Conservation (phyloP, 2,113 vertebrate genomes). For the Vicugna pacos region DNA sequence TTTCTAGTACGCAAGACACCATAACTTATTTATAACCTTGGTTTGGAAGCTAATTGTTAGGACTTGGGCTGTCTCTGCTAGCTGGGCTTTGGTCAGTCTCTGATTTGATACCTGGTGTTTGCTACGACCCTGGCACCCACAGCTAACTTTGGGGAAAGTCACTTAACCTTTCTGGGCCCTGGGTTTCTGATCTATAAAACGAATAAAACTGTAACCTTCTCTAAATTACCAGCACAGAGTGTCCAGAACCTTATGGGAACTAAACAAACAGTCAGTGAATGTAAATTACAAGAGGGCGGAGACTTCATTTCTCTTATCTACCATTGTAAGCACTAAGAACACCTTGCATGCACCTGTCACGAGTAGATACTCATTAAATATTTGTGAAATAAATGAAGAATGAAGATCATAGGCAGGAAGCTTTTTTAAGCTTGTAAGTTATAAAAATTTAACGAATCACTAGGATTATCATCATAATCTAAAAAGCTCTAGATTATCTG, state of each 20-base stretch:
- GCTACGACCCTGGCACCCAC: not conserved
- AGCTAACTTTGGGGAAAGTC: not conserved
- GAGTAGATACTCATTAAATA: not conserved
- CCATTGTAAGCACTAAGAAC: not conserved
- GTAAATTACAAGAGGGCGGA: not conserved
- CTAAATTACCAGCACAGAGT: not conserved
- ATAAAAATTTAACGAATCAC: not conserved
- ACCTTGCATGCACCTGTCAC: not conserved
- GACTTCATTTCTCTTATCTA: not conserved
- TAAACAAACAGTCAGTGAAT: not conserved
- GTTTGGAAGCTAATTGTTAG: not conserved
- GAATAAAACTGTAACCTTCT: not conserved
- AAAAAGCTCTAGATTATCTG: not conserved
- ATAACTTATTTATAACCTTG: not conserved
- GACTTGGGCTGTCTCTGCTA: not conserved
- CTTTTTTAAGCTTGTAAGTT: not conserved
- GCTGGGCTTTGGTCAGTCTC: not conserved
- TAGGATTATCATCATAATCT: not conserved
- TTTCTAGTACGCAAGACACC: not conserved
- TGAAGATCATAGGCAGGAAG: not conserved
- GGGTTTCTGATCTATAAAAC: not conserved
- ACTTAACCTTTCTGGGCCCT: not conserved
- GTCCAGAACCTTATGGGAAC: not conserved
- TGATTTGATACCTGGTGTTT: not conserved
- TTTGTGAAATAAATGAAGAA: slow-evolving; percentile 15